phyloP scores from a whole-genome alignment of 2,113 vertebrate genomes.

The Anoura caudifer region DNA sequence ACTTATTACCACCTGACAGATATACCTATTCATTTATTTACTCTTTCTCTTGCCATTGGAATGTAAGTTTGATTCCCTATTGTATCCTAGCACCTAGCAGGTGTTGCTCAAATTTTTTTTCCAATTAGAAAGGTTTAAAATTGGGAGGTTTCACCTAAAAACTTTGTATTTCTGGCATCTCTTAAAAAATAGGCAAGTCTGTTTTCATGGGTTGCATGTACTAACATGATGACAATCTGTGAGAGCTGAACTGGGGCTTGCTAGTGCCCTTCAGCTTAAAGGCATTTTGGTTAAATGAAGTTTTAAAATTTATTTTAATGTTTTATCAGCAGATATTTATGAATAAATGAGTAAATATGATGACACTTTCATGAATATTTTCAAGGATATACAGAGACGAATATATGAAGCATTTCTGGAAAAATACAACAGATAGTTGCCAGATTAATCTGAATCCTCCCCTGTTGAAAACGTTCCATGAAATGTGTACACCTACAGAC shows the following conservation, averaged over 20 bases:
- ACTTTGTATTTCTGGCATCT: neutral
- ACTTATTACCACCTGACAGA: neutral
- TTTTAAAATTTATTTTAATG: neutral
- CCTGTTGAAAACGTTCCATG: neutral
- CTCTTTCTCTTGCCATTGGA: neutral
- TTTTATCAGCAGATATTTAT: neutral
- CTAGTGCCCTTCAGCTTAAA: neutral
- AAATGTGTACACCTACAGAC: neutral
- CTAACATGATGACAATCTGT: neutral
- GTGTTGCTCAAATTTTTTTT: neutral
- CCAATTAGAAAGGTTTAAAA: neutral
- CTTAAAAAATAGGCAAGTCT: neutral
- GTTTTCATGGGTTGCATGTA: neutral
- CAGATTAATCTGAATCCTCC: neutral
- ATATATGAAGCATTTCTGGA: neutral
- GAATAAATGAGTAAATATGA: neutral
- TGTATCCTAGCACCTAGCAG: neutral
- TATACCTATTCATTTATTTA: no score
- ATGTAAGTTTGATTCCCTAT: neutral
- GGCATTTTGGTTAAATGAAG: neutral
- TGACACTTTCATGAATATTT: neutral
- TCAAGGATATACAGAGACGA: neutral
- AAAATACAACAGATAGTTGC: neutral
- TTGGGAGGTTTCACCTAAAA: neutral
- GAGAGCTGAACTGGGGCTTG: neutral